Evolutionary conservation across 2,113 vertebrate species (phyloP), one percentile per base, ranked within the genome.

Genomic region (Strigops habroptila): DNA sequence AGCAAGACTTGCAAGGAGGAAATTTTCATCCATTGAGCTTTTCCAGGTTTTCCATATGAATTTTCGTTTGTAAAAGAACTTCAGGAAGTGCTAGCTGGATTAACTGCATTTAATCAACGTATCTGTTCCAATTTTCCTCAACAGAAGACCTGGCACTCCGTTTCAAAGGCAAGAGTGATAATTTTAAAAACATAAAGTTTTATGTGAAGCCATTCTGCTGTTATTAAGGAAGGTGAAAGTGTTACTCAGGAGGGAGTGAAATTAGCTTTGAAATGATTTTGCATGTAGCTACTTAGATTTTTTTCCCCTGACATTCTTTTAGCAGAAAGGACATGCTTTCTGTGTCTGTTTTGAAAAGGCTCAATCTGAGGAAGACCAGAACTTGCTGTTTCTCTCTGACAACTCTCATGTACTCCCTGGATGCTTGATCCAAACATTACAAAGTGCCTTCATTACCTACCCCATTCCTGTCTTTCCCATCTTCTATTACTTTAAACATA

Each of bases 121-220:
- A 81, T 83, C 64, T 75, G 11, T 68, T 88, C 91, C 25, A 22
- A 1, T 96, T 81, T 86, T 88, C 37, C 17, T 52, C 49, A 73
- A 59, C 24, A 82, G 43, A 88, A 67, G 64, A 82, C 17, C 9
- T 75, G 39, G 17, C 15, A 2, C 15, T 59, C 6, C 13, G 25
- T 90, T 88, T 81, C 46, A 90, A 93, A 91, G 15, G 13, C 30
- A 93, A 62, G n/a, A 86, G 80, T 44, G 79, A 86, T 79, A 88
- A 88, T 90, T 95, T 94, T n/a, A 39, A 83, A 96, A 88, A 9
- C 30, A 63, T 83, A 60, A 96, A 86, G 7, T 95, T 91, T 90
- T 86, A 92, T 64, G 80, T 88, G 30, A 71, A 83, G 81, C 55
- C 23, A 39, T 81, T 73, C 27, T 60, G 27, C 48, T 93, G 7